Evolutionary conservation across 2,113 vertebrate genomes (phyloP).

Genomic region (Cariama cristata): DNA sequence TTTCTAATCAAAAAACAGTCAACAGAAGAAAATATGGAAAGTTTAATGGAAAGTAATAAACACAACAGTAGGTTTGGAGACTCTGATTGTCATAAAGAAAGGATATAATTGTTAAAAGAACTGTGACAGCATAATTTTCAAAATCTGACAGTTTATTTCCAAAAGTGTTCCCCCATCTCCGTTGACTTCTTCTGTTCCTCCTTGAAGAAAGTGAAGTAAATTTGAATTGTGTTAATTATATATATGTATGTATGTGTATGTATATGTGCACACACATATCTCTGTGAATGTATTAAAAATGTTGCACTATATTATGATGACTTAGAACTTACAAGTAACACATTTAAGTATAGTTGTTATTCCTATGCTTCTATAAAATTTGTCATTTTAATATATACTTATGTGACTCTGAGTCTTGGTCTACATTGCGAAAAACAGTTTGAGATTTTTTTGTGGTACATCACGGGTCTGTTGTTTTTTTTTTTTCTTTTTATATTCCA

Average conservation of each 20-base stretch:
- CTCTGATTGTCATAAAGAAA: background rate
- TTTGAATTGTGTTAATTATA: background rate
- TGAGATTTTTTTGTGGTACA: background rate
- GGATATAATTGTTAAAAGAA: background rate
- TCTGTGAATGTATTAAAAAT: background rate
- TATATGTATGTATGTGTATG: too few species aligned
- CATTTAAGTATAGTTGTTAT: background rate
- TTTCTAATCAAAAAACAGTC: background rate
- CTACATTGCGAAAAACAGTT: background rate
- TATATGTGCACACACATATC: background rate
- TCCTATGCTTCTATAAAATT: background rate
- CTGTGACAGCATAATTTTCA: background rate
- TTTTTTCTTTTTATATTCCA: background rate
- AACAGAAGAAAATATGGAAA: background rate
- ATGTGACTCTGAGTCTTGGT: background rate
- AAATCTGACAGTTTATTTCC: background rate
- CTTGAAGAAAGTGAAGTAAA: background rate
- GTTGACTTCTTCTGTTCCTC: rapidly evolving
- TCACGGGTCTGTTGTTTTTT: rapidly evolving
- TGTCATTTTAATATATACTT: background rate
- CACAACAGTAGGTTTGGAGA: background rate
- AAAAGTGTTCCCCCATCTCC: background rate
- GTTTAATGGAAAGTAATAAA: background rate
- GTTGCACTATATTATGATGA: background rate
- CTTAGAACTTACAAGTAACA: background rate